Base-by-base conservation (phyloP, 2,888 invertebrate species). In the Orchesella flavescens region DNA sequence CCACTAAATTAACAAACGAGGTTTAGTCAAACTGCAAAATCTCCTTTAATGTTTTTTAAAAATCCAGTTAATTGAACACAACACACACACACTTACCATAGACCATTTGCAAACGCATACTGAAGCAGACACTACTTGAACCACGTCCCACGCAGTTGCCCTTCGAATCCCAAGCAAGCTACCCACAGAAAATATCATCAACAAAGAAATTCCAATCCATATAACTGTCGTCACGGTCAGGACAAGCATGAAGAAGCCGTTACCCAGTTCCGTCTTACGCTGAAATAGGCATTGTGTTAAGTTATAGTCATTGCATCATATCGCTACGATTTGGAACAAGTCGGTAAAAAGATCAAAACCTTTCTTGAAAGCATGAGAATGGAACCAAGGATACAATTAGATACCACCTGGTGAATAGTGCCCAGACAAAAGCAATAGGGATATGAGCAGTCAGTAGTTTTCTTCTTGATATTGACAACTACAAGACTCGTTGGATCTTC, bases 1-100 rank as follows among this genome's bases (percentile, higher is more conserved):
- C 78, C 78, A 78, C 78, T 77, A 13, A n/a, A 76, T 34, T 44
- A 66, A 68, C 7, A 66, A 76, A 43, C 7, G 2, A 49, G 1
- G 12, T 49, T 49, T 49, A 49, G 12, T 49, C n/a, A 49, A 49
- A 12, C 44, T 12, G 12, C n/a, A n/a, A n/a, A n/a, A n/a, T n/a
- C 44, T 44, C 7, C 44, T 44, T 9, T 44, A 44, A 44, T 44
- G 44, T 44, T 44, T 44, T 12, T 44, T 44, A 44, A 9, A 44
- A 44, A 7, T 44, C 44, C 44, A 12, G n/a, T 3, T n/a, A 49
- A 2, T n/a, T 3, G 49, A 15, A 49, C 1, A 49, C 49, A 7
- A 49, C 2, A 1, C 3, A 49, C 12, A 49, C n/a, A 7, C 10
- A 34, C 19, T 69, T 44, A 78, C 78, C 78, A 78, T 63, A 1